Base-by-base conservation (phyloP, 2,797 vertebrate genomes). In the Distichodus sexfasciatus region DNA sequence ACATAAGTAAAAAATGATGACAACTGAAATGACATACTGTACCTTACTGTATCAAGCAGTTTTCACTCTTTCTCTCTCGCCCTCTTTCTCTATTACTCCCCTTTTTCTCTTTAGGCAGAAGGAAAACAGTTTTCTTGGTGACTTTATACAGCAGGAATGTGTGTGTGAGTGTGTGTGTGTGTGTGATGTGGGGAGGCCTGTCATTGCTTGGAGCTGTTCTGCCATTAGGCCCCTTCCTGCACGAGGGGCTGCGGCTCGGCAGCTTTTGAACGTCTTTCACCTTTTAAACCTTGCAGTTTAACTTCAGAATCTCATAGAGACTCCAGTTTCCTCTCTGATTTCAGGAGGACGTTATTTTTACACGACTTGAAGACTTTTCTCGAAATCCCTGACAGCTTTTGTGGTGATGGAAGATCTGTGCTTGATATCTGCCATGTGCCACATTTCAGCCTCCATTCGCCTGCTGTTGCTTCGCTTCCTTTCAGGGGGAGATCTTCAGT, bases 121-220 rank as follows among this genome's bases (percentile, higher is more conserved):
- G 81, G 76, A 87, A 86, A 86, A 81, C 78, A 82, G 77, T 68
- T 72, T 69, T 81, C 43, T 33, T 31, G 69, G 76, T 88, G 83
- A 85, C 77, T 68, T 81, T 82, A 80, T 79, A 73, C 67, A 63
- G 68, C 66, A 76, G 85, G 88, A 91, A 90, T 89, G 86, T 87
- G 60, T 79, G n/a, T n/a, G n/a, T n/a, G n/a, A n/a, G n/a, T n/a
- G n/a, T n/a, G n/a, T n/a, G n/a, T n/a, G n/a, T n/a, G n/a, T n/a
- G n/a, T n/a, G 75, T 72, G 82, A 46, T 63, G 59, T 17, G 44
- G 24, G 46, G 48, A 1, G 59, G 63, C 62, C 74, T 62, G 69
- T 46, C 71, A 59, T 68, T 71, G 73, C 47, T 74, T 53, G 12
- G 12, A 23, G 53, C 35, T 24, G 33, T 4, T 44, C 43, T 55